Percentiles rank a stretch among this genome's conserved stretches.
These are phyloP conservation scores for Semotilus atromaculatus DNA, from an alignment of 2,797 vertebrate genomes.

Conservation along the genomic window DNA sequence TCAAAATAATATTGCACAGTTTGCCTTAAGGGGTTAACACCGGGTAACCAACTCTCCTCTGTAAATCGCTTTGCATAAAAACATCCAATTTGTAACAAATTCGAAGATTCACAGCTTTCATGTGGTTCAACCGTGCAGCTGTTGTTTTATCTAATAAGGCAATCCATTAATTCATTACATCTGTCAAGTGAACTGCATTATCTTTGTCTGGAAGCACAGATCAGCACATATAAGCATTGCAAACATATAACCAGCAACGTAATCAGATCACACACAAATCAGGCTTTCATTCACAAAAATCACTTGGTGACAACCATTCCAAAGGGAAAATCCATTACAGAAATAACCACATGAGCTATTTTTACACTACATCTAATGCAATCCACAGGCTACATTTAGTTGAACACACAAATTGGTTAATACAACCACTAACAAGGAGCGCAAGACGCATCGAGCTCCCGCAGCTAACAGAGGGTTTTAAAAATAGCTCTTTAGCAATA, in stretches of 20 bases:
- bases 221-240: not conserved
- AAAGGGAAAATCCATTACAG: constrained; percentile 6
- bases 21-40: not conserved
- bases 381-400: constrained; percentile 26
- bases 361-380: constrained; percentile 3
- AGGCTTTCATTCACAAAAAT: not conserved
- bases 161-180: constrained; percentile 16
- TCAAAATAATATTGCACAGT: not conserved
- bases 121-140: constrained; percentile 3
- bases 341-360: not conserved
- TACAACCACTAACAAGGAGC: constrained; percentile 32
- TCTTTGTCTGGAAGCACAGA: not conserved
- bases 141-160: not conserved
- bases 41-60: not conserved
- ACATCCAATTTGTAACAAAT: not conserved
- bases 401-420: constrained; percentile 41
- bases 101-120: constrained; percentile 1
- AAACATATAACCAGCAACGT: not conserved
- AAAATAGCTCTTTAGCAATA: constrained; percentile 50
- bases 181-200: not conserved
- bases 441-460: constrained; percentile 3
- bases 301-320: not conserved
- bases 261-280: not conserved
- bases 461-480: constrained; percentile 37
- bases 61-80: not conserved